These are phyloP conservation scores for Geodia barretti DNA, from an alignment of 37 sponge, comb jelly and placozoan genomes.

Conservation along the genomic window DNA sequence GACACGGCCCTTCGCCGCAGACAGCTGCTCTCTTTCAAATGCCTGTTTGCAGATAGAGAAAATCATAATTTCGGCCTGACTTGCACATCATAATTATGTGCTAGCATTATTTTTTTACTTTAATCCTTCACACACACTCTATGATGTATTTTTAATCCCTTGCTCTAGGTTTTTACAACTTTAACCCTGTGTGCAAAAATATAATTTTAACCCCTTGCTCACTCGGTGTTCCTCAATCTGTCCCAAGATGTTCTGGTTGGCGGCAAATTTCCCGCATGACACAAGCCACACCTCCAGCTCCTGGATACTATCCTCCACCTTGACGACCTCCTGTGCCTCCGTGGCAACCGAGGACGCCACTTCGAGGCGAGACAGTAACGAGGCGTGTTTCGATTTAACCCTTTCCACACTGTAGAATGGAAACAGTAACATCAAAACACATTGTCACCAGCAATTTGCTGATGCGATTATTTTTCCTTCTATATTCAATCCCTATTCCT, in stretches of 20 bases:
- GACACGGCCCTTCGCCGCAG: constrained; percentile 16
- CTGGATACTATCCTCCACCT: constrained; percentile 27
- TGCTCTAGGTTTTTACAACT: too few species aligned
- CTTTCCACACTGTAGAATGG: constrained; percentile 3
- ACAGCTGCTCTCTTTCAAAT: constrained; percentile 23
- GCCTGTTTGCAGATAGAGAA: constrained; percentile 6
- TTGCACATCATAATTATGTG: neutral
- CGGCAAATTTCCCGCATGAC: constrained; percentile 52
- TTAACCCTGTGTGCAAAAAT: too few species aligned
- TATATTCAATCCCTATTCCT: neutral
- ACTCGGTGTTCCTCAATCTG: constrained; percentile 67
- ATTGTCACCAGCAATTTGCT: neutral
- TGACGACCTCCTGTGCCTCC: constrained; percentile 34
- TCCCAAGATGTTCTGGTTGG: constrained; percentile 55
- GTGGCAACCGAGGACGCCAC: constrained; percentile 23
- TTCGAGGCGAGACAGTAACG: constrained; percentile 28
- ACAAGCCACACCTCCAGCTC: constrained; percentile 71
- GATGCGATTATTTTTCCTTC: neutral
- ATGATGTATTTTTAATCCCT: too few species aligned
- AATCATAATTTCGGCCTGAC: neutral
- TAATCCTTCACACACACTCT: neutral
- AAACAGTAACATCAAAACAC: neutral
- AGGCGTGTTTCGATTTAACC: constrained; percentile 8
- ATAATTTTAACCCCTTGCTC: neutral
- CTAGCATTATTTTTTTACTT: neutral